Conservation (phyloP, 92 coral and sea anemone genomes). For the Palythoa grandis region DNA sequence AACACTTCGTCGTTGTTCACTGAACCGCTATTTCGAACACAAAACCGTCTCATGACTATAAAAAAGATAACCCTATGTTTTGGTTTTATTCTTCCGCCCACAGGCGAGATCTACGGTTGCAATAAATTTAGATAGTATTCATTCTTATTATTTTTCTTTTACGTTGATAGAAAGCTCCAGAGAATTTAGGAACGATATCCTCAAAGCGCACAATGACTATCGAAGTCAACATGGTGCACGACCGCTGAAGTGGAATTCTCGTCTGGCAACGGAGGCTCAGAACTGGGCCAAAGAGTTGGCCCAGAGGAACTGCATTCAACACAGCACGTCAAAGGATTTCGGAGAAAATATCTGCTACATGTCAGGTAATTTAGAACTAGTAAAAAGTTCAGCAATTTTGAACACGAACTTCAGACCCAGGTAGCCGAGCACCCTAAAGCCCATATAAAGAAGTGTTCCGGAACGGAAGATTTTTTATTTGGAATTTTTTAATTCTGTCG, state of each 20-base stretch:
- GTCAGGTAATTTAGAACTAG: constrained; percentile 66
- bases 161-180: constrained; percentile 71
- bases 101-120: neutral
- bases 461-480: too few species aligned
- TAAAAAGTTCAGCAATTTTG: neutral
- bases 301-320: constrained; percentile 75
- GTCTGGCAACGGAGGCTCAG: constrained; percentile 75
- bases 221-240: constrained; percentile 80
- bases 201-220: constrained; percentile 81
- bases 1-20: too few species aligned
- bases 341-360: constrained; percentile 97
- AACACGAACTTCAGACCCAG: too few species aligned
- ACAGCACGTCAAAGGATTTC: constrained; percentile 81
- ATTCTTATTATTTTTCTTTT: neutral
- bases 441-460: too few species aligned
- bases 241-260: constrained; percentile 73
- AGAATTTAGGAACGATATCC: constrained; percentile 92
- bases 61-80: too few species aligned
- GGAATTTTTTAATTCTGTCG: too few species aligned
- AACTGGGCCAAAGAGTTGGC: constrained; percentile 81
- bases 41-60: too few species aligned
- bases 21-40: too few species aligned
- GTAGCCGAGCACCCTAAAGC: too few species aligned
- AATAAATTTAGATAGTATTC: neutral
- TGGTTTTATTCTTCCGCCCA: neutral